Evolutionary conservation across 2,888 invertebrate genomes (phyloP), one percentile per base, ranked within the genome.

Genomic region (Acanthosepion lycidas): DNA sequence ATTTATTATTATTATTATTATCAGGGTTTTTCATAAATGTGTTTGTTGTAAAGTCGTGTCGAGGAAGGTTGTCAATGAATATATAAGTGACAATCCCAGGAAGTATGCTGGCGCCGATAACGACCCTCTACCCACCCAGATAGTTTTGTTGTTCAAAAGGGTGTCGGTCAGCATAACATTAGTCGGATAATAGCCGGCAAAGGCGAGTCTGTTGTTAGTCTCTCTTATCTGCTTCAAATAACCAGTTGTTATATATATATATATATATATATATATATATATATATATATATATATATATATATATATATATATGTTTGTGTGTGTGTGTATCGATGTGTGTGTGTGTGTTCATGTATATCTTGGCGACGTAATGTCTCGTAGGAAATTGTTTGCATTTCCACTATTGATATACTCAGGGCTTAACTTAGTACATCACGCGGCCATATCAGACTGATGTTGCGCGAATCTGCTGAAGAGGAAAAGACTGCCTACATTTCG

Each of bases 221-320:
- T 15, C 78, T 78, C 78, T 78, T 78, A 78, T 78, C 78, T 33
- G 78, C 78, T 28, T 23, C 64, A 5, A n/a, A 18, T 78, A n/a
- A 59, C 23, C 59, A 26, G 23, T 59, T 59, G 23, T 78, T 33
- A 78, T 33, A 59, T 78, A 78, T 78, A 78, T 78, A 78, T n/a
- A 78, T 78, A 78, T 78, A 78, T 78, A 78, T 78, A 78, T 78
- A 78, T 78, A 78, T 78, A 64, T 64, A 64, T 64, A 64, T 64
- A 64, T 64, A 64, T 64, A 64, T 64, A 64, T 64, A 64, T 64
- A 53, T 53, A 6, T 53, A 53, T 26, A 8, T 26, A 64, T 64
- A 28, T 26, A 64, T 64, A 28, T 64, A 64, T 64, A 8, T 64
- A 6, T 64, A 28, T 64, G 28, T 64, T 1, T 42, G 3, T 64